phyloP scores from a whole-genome alignment of 92 coral and sea anemone species.

The Parazoanthus darwini region DNA sequence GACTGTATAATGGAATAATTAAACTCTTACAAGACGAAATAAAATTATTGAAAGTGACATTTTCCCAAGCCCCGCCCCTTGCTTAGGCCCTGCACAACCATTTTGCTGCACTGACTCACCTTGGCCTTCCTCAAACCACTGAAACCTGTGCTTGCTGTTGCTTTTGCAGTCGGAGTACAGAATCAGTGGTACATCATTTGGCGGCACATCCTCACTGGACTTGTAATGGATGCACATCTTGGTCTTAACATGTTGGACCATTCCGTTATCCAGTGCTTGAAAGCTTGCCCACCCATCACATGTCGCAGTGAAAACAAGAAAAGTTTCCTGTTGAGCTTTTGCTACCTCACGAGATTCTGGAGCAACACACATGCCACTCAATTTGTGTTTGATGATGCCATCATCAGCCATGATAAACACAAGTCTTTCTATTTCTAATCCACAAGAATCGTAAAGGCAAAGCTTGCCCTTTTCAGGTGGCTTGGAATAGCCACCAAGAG shows the following conservation, averaged over 20 bases:
- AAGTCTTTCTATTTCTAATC: slow-evolving; percentile 37
- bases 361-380: slow-evolving; percentile 56
- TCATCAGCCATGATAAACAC: slow-evolving; percentile 54
- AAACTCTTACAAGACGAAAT: too few species aligned
- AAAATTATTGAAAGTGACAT: too few species aligned
- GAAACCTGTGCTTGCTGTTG: slow-evolving; percentile 55
- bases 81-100: too few species aligned
- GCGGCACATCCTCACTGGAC: slow-evolving; percentile 49
- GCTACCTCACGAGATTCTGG: slow-evolving; percentile 36
- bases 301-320: slow-evolving; percentile 41
- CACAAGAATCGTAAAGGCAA: slow-evolving; percentile 57
- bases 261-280: slow-evolving; percentile 58
- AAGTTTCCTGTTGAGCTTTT: slow-evolving; percentile 35
- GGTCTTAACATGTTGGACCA: slow-evolving; percentile 64
- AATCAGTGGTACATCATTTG: slow-evolving; percentile 62
- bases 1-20: too few species aligned
- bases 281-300: slow-evolving; percentile 65
- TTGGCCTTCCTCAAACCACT: slow-evolving; percentile 39
- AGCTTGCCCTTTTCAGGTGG: slow-evolving; percentile 50
- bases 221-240: slow-evolving; percentile 64
- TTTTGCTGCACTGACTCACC: background rate
- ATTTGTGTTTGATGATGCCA: slow-evolving; percentile 60
- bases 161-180: slow-evolving; percentile 51
- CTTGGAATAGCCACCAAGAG: slow-evolving; percentile 33
- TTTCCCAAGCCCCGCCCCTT: too few species aligned